Evolutionary conservation across 1,140 invertebrate species (phyloP).

Genomic region (Caenorhabditis brenneri): DNA sequence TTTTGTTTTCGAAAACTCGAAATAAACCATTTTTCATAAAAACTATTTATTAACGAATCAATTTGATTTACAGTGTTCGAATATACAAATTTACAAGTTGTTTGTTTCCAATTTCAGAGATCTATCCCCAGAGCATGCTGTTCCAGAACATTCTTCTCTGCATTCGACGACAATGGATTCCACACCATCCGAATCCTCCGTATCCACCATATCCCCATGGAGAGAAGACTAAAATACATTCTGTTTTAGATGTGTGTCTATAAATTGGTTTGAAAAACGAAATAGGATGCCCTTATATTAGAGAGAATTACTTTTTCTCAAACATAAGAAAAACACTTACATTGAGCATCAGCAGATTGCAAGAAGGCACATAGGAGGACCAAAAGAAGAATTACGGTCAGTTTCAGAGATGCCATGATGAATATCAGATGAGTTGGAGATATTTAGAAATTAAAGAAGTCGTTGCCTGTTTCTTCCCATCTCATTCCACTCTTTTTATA

Average conservation of each 20-base stretch:
- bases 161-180: neutral
- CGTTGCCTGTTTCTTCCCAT: neutral
- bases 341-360: neutral
- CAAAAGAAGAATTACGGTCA: neutral
- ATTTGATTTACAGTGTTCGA: no score
- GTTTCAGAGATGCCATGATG: neutral
- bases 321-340: neutral
- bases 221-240: neutral
- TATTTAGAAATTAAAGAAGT: neutral
- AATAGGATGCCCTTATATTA: neutral
- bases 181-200: neutral
- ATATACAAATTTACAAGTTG: conserved; percentile 22
- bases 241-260: no score
- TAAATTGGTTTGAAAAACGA: no score
- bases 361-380: neutral
- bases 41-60: no score
- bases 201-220: neutral
- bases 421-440: neutral
- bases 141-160: conserved; percentile 15
- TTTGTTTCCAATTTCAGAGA: neutral
- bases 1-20: neutral
- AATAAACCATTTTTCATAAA: no score
- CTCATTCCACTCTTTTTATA: neutral
- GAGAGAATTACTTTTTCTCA: no score
- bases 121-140: conserved; percentile 4